Evolutionary conservation across 2,888 invertebrate genomes (phyloP).

Genomic region (Pseudoips prasinana): DNA sequence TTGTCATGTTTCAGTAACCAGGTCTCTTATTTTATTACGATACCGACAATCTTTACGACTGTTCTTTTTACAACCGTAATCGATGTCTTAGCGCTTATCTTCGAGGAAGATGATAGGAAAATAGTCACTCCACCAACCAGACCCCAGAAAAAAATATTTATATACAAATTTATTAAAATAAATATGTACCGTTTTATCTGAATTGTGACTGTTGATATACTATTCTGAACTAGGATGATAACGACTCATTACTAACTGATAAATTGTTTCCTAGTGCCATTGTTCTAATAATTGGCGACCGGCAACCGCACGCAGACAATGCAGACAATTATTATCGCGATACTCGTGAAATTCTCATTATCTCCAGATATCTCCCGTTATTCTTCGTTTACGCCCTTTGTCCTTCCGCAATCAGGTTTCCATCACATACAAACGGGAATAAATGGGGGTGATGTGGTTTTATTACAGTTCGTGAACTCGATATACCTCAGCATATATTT

Average conservation of each 20-base stretch:
- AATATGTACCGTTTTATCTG: no score
- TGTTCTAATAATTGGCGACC: constrained; percentile 38
- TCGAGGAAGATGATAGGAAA: no score
- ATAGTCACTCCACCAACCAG: no score
- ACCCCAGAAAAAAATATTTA: no score
- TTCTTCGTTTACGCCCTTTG: constrained; percentile 32
- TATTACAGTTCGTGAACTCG: constrained; percentile 40
- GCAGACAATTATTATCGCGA: constrained; percentile 54
- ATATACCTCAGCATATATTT: constrained; percentile 14
- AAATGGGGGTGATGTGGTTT: constrained; percentile 48
- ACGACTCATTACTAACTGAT: constrained; percentile 27
- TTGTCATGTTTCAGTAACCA: no score
- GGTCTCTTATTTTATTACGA: no score
- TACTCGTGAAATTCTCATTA: constrained; percentile 63
- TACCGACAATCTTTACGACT: no score
- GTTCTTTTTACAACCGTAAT: no score
- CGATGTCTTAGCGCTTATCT: no score
- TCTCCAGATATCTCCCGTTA: constrained; percentile 49
- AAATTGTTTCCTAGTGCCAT: constrained; percentile 31
- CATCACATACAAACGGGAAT: constrained; percentile 53
- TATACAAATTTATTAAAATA: no score
- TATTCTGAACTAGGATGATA: no score
- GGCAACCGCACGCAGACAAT: constrained; percentile 44
- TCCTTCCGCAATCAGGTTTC: constrained; percentile 43
- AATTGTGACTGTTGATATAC: no score